Conservation (phyloP, 2,113 vertebrate genomes). For the Electrona antarctica region DNA sequence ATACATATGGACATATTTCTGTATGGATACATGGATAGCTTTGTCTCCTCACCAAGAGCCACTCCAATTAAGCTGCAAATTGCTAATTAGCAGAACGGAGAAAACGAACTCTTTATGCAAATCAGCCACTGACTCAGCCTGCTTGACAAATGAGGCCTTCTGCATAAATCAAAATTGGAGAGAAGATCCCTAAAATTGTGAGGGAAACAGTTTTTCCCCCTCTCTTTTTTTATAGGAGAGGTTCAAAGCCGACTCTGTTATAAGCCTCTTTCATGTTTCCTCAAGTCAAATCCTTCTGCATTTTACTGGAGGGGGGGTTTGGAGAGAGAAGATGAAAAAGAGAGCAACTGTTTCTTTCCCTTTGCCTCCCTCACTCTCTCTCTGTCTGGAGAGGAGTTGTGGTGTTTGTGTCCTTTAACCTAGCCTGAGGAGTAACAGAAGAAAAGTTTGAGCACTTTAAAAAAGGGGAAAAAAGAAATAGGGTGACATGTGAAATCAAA, state of each 20-base stretch:
- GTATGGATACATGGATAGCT: slow-evolving; percentile 67
- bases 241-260: slow-evolving; percentile 80
- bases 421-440: slow-evolving; percentile 64
- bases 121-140: slow-evolving; percentile 83
- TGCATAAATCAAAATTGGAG: slow-evolving; percentile 80
- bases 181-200: slow-evolving; percentile 75
- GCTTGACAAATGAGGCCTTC: slow-evolving; percentile 84
- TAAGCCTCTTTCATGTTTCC: slow-evolving; percentile 86
- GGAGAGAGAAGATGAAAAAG: slow-evolving; percentile 77
- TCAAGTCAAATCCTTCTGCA: slow-evolving; percentile 84
- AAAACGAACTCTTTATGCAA: slow-evolving; percentile 84
- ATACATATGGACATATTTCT: slow-evolving; percentile 78
- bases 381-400: slow-evolving; percentile 65
- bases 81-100: slow-evolving; percentile 84
- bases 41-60: slow-evolving; percentile 78
- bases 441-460: slow-evolving; percentile 64
- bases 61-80: slow-evolving; percentile 86
- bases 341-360: slow-evolving; percentile 74
- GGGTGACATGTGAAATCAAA: slow-evolving; percentile 40
- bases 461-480: slow-evolving; percentile 15
- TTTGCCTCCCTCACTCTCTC: slow-evolving; percentile 41
- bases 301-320: slow-evolving; percentile 73
- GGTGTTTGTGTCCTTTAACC: slow-evolving; percentile 71
- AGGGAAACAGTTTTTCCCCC: slow-evolving; percentile 57
- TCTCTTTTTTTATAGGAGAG: slow-evolving; percentile 66